Percentiles rank a stretch among this genome's conserved stretches.
Evolutionary conservation across 2,113 vertebrate genomes (phyloP).

Genomic region (Toxotes chatareus): DNA sequence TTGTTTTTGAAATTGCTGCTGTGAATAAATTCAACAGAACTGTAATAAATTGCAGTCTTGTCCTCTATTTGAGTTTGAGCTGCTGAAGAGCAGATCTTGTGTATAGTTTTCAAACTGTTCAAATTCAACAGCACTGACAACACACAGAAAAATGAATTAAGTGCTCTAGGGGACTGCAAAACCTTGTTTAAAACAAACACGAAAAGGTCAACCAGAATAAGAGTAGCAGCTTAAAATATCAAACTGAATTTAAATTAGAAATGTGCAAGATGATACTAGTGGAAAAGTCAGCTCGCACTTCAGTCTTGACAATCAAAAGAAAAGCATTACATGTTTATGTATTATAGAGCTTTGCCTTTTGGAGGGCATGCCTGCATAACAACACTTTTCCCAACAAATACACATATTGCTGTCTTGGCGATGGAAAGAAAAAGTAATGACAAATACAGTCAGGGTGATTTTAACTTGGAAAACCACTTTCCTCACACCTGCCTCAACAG

Average conservation of each 20-base stretch:
- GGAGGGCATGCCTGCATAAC: not conserved
- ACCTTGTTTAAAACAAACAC: not conserved
- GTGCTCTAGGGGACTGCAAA: not conserved
- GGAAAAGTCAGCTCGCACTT: not conserved
- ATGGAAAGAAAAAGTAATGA: not conserved
- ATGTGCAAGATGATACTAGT: not conserved
- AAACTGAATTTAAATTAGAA: slow-evolving; percentile 1
- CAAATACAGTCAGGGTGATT: not conserved
- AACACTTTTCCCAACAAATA: not conserved
- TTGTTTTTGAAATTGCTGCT: not conserved
- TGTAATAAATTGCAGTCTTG: not conserved
- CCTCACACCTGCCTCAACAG: not conserved
- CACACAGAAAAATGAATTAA: not conserved
- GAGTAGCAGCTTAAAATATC: not conserved
- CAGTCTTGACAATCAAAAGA: not conserved
- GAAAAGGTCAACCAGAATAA: not conserved
- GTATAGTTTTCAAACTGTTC: not conserved
- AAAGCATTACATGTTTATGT: not conserved
- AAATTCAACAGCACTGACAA: too few species aligned
- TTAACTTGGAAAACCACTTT: not conserved
- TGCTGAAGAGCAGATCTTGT: not conserved
- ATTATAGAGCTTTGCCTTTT: not conserved
- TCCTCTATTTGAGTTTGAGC: not conserved
- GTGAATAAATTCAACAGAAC: not conserved
- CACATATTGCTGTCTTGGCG: not conserved